A percentile compares a stretch with the other conserved stretches of the same genome.
phyloP scores from a whole-genome alignment of 2,888 invertebrate genomes.

The Acronicta aceris region DNA sequence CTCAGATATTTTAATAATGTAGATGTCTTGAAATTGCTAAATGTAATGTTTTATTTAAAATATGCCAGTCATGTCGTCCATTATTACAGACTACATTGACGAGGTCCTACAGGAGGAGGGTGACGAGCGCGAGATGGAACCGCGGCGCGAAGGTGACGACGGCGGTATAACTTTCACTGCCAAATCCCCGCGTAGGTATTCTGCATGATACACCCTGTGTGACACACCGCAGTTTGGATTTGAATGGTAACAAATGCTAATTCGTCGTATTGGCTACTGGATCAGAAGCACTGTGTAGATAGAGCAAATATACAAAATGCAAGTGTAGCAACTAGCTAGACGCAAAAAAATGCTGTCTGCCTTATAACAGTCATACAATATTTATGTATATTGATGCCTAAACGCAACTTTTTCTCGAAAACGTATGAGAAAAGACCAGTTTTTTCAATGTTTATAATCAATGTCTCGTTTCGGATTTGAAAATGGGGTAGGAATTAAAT shows the following conservation, averaged over 20 bases:
- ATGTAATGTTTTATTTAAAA: conserved; percentile 5
- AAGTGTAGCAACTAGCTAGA: conserved; percentile 21
- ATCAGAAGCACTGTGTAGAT: conserved; percentile 46
- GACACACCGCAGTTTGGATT: conserved; percentile 76
- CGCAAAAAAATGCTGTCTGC: not conserved
- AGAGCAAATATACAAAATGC: conserved; percentile 22
- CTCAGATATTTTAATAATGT: not conserved
- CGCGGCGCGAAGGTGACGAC: conserved; percentile 91
- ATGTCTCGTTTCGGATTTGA: not conserved
- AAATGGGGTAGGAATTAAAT: conserved; percentile 32
- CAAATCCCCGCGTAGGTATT: conserved; percentile 95
- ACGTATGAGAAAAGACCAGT: too few relatives aligned
- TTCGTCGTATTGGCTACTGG: conserved; percentile 24
- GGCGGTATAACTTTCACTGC: conserved; percentile 97
- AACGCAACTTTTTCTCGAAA: not conserved
- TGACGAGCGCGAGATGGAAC: conserved; percentile 80
- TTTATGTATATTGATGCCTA: not conserved
- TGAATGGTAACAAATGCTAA: conserved; percentile 65
- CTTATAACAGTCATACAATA: not conserved
- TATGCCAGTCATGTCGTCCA: conserved; percentile 16
- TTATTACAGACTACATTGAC: conserved; percentile 93
- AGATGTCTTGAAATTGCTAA: conserved; percentile 1
- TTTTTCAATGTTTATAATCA: not conserved
- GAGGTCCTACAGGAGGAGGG: conserved; percentile 92
- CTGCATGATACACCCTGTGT: conserved; percentile 78